Conservation (phyloP, 1,140 invertebrate species). For the Marisa cornuarietis region DNA sequence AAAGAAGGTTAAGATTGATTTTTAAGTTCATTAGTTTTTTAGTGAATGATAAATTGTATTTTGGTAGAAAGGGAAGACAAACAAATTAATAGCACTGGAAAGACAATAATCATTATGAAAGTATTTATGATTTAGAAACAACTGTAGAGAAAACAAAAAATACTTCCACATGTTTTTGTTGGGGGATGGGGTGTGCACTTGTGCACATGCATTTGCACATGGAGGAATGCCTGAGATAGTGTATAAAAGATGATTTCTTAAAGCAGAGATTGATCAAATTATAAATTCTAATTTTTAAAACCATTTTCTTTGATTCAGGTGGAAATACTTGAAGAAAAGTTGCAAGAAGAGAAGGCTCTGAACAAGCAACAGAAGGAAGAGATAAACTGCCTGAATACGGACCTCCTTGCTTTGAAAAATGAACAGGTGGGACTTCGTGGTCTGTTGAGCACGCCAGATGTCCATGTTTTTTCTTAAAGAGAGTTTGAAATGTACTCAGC, state of each 20-base stretch:
- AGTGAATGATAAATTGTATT: neutral
- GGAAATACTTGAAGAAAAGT: conserved; percentile 11
- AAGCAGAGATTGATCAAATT: too few species aligned
- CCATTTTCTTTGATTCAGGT: conserved; percentile 24
- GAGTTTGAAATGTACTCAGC: too few species aligned
- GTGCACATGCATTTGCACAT: neutral
- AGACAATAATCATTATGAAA: too few species aligned
- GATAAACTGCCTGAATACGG: conserved; percentile 23
- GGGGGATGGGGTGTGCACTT: too few species aligned
- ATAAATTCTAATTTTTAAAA: too few species aligned
- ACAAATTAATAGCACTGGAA: too few species aligned
- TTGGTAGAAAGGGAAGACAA: neutral
- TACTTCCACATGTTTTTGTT: too few species aligned
- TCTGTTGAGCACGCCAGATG: neutral
- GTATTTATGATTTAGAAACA: too few species aligned
- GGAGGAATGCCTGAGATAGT: neutral
- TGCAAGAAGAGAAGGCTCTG: conserved; percentile 22
- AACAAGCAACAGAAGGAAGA: conserved; percentile 40
- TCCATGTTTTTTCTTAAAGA: too few species aligned
- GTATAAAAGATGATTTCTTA: too few species aligned
- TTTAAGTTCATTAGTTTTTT: neutral
- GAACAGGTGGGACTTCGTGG: conserved; percentile 5
- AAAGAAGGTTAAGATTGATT: too few species aligned
- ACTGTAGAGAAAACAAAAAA: too few species aligned
- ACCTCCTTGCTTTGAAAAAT: conserved; percentile 10